Evolutionary conservation across 2,888 invertebrate genomes (phyloP), one percentile per base, ranked within the genome.

Genomic region (Agrochola macilenta): DNA sequence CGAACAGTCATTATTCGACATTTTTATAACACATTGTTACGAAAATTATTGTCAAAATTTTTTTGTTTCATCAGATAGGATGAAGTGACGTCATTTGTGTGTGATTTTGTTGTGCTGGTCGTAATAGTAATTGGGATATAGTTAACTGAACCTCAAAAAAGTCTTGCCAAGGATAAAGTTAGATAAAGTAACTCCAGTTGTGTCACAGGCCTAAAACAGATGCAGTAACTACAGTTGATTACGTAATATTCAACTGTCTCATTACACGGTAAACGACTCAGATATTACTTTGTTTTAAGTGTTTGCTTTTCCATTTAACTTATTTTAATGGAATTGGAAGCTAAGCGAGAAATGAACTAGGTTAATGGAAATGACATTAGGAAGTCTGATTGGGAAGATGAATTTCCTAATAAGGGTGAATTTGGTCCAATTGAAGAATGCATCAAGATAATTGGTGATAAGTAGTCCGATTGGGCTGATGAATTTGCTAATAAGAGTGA

Each of bases 201-300:
- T 79, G 54, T 12, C n/a, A 69, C 78, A 43, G 73, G 26, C 35
- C 30, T 70, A 60, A 76, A 64, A 73, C 49, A 74, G 68, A 73
- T 46, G 64, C 64, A 77, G 64, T 54, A 65, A 85, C 78, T 76
- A 82, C 11, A 57, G 4, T 11, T n/a, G 5, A 35, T 88, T 76
- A 60, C 63, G 54, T 73, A 82, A 87, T 54, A 0, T 61, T 43
- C n/a, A 49, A 65, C 30, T 26, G 63, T 61, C 73, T 87, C 68
- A 79, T 87, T 87, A 87, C 78, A 88, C 88, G 81, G 87, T 79
- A 57, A 43, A 80, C 64, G 87, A 63, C 20, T 84, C 63, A 7
- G 66, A 68, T 78, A 80, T 65, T 69, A 79, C 72, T 76, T 84
- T 86, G 76, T 84, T 80, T 81, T 76, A 72, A 74, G 43, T 70